Evolutionary conservation across 2,888 invertebrate genomes (phyloP).

Genomic region (Synergus umbraculus): DNA sequence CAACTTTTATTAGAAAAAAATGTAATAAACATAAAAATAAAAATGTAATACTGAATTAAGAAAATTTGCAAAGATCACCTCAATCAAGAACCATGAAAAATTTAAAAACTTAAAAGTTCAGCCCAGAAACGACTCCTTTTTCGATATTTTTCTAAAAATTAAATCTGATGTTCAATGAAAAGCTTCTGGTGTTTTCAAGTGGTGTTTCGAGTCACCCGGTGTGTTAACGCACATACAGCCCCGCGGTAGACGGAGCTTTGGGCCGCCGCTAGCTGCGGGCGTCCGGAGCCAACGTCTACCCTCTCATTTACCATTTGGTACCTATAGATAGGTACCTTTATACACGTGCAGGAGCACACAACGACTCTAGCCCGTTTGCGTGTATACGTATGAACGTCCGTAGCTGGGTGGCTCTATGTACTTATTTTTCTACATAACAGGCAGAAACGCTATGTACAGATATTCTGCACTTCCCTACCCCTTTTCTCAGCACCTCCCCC

Average conservation of each 20-base stretch:
- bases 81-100: too few species aligned
- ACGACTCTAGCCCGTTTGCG: slow-evolving; percentile 28
- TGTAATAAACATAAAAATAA: too few species aligned
- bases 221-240: slow-evolving; percentile 70
- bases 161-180: too few species aligned
- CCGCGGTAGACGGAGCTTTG: slow-evolving; percentile 77
- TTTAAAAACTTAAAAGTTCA: not conserved
- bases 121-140: not conserved
- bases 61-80: too few species aligned
- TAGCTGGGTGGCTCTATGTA: slow-evolving; percentile 61
- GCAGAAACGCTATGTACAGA: slow-evolving; percentile 48
- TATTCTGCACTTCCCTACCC: slow-evolving; percentile 36
- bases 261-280: slow-evolving; percentile 77
- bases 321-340: slow-evolving; percentile 75
- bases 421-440: slow-evolving; percentile 67
- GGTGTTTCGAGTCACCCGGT: slow-evolving; percentile 70
- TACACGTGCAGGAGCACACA: slow-evolving; percentile 56
- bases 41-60: too few species aligned
- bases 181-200: slow-evolving; percentile 47
- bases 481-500: slow-evolving; percentile 27
- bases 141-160: too few species aligned
- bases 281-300: slow-evolving; percentile 76
- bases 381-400: slow-evolving; percentile 39
- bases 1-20: too few species aligned
- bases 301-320: slow-evolving; percentile 78